These are phyloP conservation scores for Anniella stebbinsi DNA, from an alignment of 2,797 vertebrate species.

Conservation along the genomic window DNA sequence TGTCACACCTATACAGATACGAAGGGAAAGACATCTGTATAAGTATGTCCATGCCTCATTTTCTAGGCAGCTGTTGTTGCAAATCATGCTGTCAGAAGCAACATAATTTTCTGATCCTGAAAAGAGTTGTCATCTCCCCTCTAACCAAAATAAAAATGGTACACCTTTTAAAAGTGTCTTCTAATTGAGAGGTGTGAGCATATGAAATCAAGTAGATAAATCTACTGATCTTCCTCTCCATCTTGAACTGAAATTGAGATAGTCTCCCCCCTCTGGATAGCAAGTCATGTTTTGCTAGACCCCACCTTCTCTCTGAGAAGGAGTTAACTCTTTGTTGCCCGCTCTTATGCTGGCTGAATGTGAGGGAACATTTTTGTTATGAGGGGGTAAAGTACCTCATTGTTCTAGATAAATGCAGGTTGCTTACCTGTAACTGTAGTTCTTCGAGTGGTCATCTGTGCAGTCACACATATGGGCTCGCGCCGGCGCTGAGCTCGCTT, in stretches of 20 bases:
- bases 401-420: background rate
- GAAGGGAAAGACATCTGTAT: background rate
- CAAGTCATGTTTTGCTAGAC: background rate
- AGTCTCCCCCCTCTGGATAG: background rate
- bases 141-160: background rate
- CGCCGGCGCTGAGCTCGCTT: no score
- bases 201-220: background rate
- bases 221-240: background rate
- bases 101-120: background rate
- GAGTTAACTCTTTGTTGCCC: background rate
- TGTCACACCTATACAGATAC: slow-evolving; percentile 79
- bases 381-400: background rate
- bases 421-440: no score
- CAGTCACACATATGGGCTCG: no score
- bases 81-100: background rate
- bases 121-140: no score
- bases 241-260: background rate
- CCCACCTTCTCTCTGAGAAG: background rate
- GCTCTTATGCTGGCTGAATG: background rate
- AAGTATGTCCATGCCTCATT: background rate
- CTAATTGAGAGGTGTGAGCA: no score
- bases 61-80: background rate
- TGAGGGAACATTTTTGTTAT: background rate
- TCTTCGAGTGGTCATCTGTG: no score
- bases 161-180: background rate